Percentiles rank a stretch among this genome's conserved stretches.
Conservation (phyloP, 2,113 vertebrate genomes). For the Aepyceros melampus region DNA sequence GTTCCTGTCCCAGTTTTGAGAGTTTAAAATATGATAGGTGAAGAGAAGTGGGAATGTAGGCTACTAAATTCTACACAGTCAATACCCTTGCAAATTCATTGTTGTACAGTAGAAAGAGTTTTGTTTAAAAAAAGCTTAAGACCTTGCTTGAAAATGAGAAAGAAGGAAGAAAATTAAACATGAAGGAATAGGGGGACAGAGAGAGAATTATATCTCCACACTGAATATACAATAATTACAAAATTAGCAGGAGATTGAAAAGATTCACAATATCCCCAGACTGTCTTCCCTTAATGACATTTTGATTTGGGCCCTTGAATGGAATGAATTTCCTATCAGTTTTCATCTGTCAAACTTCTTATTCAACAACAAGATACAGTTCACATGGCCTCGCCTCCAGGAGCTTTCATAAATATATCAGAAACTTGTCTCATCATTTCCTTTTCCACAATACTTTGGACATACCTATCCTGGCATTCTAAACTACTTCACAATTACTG, state of each 20-base stretch:
- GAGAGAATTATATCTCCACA: background rate
- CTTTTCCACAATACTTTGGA: background rate
- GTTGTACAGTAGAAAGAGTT: background rate
- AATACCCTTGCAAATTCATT: background rate
- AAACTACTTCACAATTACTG: background rate
- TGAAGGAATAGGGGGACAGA: background rate
- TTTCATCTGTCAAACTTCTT: background rate
- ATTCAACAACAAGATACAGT: background rate
- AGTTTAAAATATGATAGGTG: background rate
- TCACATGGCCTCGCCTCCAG: background rate
- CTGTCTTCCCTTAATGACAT: background rate
- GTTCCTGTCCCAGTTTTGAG: background rate
- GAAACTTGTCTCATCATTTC: background rate
- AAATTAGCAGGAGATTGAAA: conserved; percentile 4
- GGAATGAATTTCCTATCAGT: background rate
- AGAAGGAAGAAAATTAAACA: background rate
- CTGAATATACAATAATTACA: background rate
- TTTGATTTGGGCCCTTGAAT: background rate
- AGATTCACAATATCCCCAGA: background rate
- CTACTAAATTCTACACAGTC: background rate
- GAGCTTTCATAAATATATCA: background rate
- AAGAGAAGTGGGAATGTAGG: background rate
- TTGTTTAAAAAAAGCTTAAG: background rate
- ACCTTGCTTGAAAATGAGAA: background rate
- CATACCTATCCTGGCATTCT: background rate